These are phyloP conservation scores for Amiota mariae DNA, from an alignment of 2,888 invertebrate genomes.

Conservation along the genomic window DNA sequence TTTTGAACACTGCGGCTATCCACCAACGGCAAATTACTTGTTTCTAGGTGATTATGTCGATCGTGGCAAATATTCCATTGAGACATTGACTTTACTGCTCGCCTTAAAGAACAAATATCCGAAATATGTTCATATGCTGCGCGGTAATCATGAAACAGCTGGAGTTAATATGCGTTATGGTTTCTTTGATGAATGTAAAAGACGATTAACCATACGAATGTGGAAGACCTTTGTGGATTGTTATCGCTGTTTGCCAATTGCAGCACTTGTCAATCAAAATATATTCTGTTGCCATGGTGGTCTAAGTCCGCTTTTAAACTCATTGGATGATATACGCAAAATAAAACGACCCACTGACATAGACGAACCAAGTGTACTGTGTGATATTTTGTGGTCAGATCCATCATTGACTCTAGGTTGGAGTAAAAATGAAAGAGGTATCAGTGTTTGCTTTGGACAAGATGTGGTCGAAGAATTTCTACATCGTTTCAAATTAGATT, in stretches of 20 bases:
- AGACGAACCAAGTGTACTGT: constrained; percentile 94
- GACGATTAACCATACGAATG: constrained; percentile 95
- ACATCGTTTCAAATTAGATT: constrained; percentile 98
- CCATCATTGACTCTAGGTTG: constrained; percentile 98
- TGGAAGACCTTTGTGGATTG: constrained; percentile 99
- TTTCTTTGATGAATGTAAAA: constrained; percentile 97
- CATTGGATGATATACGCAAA: constrained; percentile 97
- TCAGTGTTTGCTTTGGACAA: constrained; percentile 98
- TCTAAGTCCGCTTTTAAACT: constrained; percentile 90
- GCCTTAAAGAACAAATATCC: constrained; percentile 48
- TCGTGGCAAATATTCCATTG: constrained; percentile 46
- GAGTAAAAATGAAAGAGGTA: constrained; percentile 99
- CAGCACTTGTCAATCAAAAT: constrained; percentile 87
- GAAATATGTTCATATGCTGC: constrained; percentile 33
- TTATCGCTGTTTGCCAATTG: constrained; percentile 98
- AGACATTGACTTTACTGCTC: constrained; percentile 42
- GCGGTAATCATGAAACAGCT: constrained; percentile 82
- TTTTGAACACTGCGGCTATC: constrained; percentile 39
- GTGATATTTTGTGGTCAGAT: constrained; percentile 97
- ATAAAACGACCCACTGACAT: constrained; percentile 98
- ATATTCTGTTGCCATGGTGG: constrained; percentile 88
- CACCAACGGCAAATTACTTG: constrained; percentile 38
- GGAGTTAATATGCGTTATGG: constrained; percentile 98
- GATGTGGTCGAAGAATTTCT: constrained; percentile 99
- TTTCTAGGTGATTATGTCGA: constrained; percentile 49